phyloP scores from a whole-genome alignment of 2,113 vertebrate species.

The Carlito syrichta region DNA sequence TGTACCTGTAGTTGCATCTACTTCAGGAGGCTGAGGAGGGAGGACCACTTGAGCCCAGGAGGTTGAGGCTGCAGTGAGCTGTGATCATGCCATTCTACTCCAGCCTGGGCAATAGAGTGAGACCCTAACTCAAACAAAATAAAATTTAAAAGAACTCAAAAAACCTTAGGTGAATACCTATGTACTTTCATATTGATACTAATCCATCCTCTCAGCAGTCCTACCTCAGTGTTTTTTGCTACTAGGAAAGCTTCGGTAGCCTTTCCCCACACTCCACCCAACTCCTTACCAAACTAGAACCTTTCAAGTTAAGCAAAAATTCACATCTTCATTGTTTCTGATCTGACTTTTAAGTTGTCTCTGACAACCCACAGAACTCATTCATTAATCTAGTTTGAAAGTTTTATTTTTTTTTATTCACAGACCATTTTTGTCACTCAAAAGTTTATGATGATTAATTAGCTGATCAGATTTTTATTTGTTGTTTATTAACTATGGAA shows the following conservation, averaged over 20 bases:
- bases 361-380: background rate
- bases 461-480: too few species aligned
- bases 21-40: too few species aligned
- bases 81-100: too few species aligned
- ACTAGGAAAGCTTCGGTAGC: background rate
- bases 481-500: too few species aligned
- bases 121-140: too few species aligned
- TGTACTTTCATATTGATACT: background rate
- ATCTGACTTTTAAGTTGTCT: background rate
- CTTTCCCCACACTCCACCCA: background rate
- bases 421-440: background rate
- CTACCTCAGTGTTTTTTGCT: background rate
- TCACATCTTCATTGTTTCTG: background rate
- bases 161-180: background rate
- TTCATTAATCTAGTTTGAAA: background rate
- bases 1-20: too few species aligned
- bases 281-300: background rate
- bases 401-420: slow-evolving; percentile 13
- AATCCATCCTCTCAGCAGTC: background rate
- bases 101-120: too few species aligned
- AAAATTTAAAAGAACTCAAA: too few species aligned
- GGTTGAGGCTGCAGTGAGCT: too few species aligned
- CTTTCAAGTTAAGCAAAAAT: background rate
- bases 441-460: background rate
- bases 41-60: too few species aligned